Evolutionary conservation across 2,113 vertebrate species (phyloP).

Genomic region (Xenopus laevis): DNA sequence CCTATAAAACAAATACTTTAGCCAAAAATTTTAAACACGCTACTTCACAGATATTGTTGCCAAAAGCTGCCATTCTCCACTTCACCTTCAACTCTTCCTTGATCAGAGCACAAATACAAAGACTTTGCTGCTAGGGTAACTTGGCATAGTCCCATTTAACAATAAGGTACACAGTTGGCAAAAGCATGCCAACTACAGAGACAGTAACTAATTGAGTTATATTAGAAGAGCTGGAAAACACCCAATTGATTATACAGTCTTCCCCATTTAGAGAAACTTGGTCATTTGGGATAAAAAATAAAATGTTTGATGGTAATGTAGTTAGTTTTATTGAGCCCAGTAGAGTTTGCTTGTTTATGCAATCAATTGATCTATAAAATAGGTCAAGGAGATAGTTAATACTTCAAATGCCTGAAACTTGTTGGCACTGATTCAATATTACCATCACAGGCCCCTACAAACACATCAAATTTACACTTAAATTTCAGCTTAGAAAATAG

Average conservation of each 20-base stretch:
- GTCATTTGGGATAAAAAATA: constrained; percentile 43
- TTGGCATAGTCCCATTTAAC: constrained; percentile 49
- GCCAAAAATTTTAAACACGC: background rate
- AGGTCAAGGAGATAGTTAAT: constrained; percentile 20
- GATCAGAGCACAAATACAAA: background rate
- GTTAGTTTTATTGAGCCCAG: constrained; percentile 21
- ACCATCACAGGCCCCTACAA: background rate
- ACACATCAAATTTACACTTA: background rate
- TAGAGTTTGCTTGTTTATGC: constrained; percentile 21
- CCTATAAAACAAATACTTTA: fast-evolving
- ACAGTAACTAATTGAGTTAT: constrained; percentile 57
- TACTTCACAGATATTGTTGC: background rate
- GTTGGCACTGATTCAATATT: background rate
- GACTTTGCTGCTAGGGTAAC: constrained; percentile 33
- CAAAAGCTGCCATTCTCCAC: background rate
- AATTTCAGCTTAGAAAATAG: background rate
- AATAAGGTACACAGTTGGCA: constrained; percentile 47
- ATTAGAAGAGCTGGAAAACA: constrained; percentile 58
- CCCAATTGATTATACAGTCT: constrained; percentile 50
- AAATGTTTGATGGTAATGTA: constrained; percentile 21
- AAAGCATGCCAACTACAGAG: constrained; percentile 39
- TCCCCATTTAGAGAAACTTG: constrained; percentile 52
- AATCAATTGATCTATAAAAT: constrained; percentile 16
- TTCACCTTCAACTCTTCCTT: constrained; percentile 7
- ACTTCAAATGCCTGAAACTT: background rate